Evolutionary conservation across 1,140 invertebrate species (phyloP), one percentile per base, ranked within the genome.

Genomic region (Drosophila sproati): DNA sequence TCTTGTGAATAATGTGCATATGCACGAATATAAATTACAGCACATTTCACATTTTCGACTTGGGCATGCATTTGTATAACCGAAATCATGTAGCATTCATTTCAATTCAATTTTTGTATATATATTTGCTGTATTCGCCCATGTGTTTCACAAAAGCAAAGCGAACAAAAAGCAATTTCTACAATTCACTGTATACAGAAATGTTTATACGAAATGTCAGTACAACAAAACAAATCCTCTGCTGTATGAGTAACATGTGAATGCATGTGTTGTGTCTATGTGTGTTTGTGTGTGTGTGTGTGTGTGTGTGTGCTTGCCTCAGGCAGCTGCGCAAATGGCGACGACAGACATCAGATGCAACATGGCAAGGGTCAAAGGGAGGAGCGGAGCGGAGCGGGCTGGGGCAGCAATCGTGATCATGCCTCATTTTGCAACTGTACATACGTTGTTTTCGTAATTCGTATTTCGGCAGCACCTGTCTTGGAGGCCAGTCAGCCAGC

Each of bases 241-340:
- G 35, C 37, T 55, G 52, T 48, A 31, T 66, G 48, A 20, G 39
- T 39, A 37, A 50, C 54, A 31, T 62, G 54, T 63, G 60, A 32
- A 56, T 51, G 37, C 31, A 31, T 74, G 43, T 41, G 31, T 71
- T 37, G 51, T 66, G 39, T 74, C 29, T 69, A 43, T 64, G 41
- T 43, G 6, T 8, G n/a, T 51, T n/a, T 60, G 6, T 45, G 45
- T 59, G 57, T 71, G 10, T 51, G 55, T 35, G 66, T 60, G 31
- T 32, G 50, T 55, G 39, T 45, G 35, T 32, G 34, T 59, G 34
- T 52, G 7, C 29, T 10, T 43, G 31, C n/a, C 20, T 37, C 69
- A 78, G 43, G 78, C 82, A 87, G 82, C 82, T 87, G 82, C 82
- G 83, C 77, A 80, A 79, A 88, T 88, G 85, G 83, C 83, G 83